phyloP scores from a whole-genome alignment of 37 sponge, comb jelly and placozoan genomes.

The Axinella damicornis region DNA sequence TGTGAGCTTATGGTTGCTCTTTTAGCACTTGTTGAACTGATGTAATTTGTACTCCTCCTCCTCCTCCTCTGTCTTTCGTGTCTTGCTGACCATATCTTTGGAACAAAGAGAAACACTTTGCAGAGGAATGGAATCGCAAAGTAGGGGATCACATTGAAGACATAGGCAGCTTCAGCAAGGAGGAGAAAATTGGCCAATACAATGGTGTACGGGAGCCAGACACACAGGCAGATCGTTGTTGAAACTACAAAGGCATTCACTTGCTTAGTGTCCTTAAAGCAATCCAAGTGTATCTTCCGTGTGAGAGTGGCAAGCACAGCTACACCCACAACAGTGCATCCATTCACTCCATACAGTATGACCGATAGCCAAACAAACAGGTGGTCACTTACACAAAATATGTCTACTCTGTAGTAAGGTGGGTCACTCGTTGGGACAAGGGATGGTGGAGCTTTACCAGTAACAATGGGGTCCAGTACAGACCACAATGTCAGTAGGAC shows the following conservation, averaged over 20 bases:
- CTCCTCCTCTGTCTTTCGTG: no score
- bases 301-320: constrained; percentile 43
- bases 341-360: neutral
- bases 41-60: no score
- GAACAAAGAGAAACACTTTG: constrained; percentile 10
- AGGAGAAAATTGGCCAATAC: neutral
- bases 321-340: neutral
- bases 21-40: no score
- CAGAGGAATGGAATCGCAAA: constrained; percentile 7
- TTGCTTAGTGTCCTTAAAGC: constrained; percentile 54
- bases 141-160: no score
- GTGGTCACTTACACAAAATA: neutral
- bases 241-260: constrained; percentile 27
- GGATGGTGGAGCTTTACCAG: neutral
- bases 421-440: neutral
- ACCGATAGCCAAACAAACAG: neutral
- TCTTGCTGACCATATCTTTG: constrained; percentile 10
- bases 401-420: constrained; percentile 1
- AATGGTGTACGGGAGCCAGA: neutral
- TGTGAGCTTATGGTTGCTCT: no score
- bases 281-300: constrained; percentile 20
- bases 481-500: constrained; percentile 25
- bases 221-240: neutral
- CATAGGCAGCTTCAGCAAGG: neutral
- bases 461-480: neutral